phyloP scores from a whole-genome alignment of 2,113 vertebrate genomes.

The Onychorhynchus coronatus region DNA sequence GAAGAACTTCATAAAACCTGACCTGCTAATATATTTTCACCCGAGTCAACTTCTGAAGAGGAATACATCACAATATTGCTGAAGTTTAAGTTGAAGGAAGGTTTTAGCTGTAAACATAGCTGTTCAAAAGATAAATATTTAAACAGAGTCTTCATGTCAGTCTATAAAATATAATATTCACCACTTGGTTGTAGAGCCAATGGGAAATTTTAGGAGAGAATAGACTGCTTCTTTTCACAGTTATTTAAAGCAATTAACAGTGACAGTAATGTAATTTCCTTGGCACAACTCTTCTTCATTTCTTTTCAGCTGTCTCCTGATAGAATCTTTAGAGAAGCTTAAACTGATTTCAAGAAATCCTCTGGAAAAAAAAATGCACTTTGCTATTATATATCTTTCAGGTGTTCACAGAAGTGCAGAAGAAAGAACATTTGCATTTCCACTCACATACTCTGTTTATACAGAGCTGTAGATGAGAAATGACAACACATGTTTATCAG shows the following conservation, averaged over 20 bases:
- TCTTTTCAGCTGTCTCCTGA: slow-evolving; percentile 51
- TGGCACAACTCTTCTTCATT: slow-evolving; percentile 56
- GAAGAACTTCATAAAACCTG: neutral
- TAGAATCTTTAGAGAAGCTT: slow-evolving; percentile 66
- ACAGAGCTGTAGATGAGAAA: slow-evolving; percentile 39
- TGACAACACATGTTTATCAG: slow-evolving; percentile 46
- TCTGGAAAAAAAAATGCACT: slow-evolving; percentile 24
- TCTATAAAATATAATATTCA: slow-evolving; percentile 65
- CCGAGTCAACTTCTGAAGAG: neutral
- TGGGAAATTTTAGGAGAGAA: slow-evolving; percentile 44
- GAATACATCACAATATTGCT: neutral
- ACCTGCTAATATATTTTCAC: neutral
- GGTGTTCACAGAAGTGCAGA: slow-evolving; percentile 20
- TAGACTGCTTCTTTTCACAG: slow-evolving; percentile 51
- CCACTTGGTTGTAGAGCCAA: slow-evolving; percentile 51
- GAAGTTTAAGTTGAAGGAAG: neutral
- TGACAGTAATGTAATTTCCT: slow-evolving; percentile 69
- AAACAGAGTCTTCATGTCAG: slow-evolving; percentile 38
- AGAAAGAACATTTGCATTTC: slow-evolving; percentile 59
- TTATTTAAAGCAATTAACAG: slow-evolving; percentile 72
- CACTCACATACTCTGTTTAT: slow-evolving; percentile 47
- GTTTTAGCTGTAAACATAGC: slow-evolving; percentile 33
- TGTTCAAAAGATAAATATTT: slow-evolving; percentile 68
- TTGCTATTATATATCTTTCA: slow-evolving; percentile 38
- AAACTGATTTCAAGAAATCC: slow-evolving; percentile 68